Base-by-base conservation (phyloP, 1,140 invertebrate genomes). In the Drosophila novamexicana region DNA sequence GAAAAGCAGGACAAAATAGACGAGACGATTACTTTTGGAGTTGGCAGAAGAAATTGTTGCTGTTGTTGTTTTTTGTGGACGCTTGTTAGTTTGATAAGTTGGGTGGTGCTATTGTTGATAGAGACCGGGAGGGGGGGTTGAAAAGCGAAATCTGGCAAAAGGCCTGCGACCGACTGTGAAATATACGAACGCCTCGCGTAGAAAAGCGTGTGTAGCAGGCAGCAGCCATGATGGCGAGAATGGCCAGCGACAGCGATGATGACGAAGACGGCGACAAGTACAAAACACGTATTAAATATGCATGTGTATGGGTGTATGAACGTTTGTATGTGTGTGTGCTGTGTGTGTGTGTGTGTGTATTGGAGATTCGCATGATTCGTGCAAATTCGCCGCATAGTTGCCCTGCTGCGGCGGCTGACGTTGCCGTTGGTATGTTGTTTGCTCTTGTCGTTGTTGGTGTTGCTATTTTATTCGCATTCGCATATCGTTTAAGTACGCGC, bases 321-420 rank as follows among this genome's bases (percentile, higher is more conserved):
- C 16, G 16, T 29, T 16, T 45, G 42, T n/a, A 18, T 22, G 45
- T 49, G 29, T 49, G 22, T 59, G 47, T 68, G 29, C 54, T 62
- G 39, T 16, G 22, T 54, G 16, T 34, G 39, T 52, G 36, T 77
- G 54, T 69, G 40, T 58, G 56, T 52, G 75, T 80, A 74, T 85
- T 82, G 79, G 83, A 84, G 77, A 88, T 84, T 88, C 83, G 83
- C 83, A 88, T 88, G 84, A 89, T 88, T 88, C 84, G 83, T 88
- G 84, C 84, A 89, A 88, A 88, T 88, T 88, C 83, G 84, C 84
- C 83, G 83, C 84, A 88, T 89, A 88, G 80, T 89, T 86, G 82
- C 53, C 53, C 81, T 81, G 70, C 63, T 77, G 52, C 62, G 42
- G 45, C 59, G 18, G 56, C 45, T 14, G 49, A 29, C 12, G 57